Evolutionary conservation across 2,888 invertebrate species (phyloP), one percentile per base, ranked within the genome.

Genomic region (Cynaeus angustus): DNA sequence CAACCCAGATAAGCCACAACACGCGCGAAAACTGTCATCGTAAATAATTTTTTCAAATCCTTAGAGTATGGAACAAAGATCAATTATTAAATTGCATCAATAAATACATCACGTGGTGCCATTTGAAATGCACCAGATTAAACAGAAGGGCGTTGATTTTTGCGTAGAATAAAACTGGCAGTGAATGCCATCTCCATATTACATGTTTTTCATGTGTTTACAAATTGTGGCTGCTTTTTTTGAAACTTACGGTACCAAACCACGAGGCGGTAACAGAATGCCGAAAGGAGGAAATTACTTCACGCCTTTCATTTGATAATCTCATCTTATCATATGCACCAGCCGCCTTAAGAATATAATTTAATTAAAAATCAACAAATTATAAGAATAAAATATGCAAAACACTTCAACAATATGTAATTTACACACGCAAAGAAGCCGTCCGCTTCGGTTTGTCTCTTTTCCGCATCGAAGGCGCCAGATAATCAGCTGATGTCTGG

Each of bases 401-500:
- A 62, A 62, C 38, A 45, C 58, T 56, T 53, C 64, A 53, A 66
- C 66, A 66, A 56, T 66, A 58, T 56, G 56, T 58, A 66, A 66
- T 56, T 56, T 56, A 53, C 28, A 53, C 55, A 55, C 38, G 53
- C 55, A 65, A 66, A 66, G 66, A 56, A 66, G 50, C 66, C 66
- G 66, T 66, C 50, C 41, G 66, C 59, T 67, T 53, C 13, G 45
- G 48, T 56, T 66, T 66, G 56, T 66, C 55, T 66, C 59, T 52
- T 67, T 74, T 74, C 70, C 68, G 59, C 58, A 41, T 66, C 56
- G 53, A 50, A 73, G 75, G 74, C 75, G 75, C 75, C 75, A 75
- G 74, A 70, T 75, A 75, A 75, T 75, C 75, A 75, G 72, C 68
- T 69, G 70, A 73, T 68, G 75, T 72, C 74, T 75, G 69, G 75